These are phyloP conservation scores for Clivina fossor DNA, from an alignment of 2,888 invertebrate genomes.

Conservation along the genomic window DNA sequence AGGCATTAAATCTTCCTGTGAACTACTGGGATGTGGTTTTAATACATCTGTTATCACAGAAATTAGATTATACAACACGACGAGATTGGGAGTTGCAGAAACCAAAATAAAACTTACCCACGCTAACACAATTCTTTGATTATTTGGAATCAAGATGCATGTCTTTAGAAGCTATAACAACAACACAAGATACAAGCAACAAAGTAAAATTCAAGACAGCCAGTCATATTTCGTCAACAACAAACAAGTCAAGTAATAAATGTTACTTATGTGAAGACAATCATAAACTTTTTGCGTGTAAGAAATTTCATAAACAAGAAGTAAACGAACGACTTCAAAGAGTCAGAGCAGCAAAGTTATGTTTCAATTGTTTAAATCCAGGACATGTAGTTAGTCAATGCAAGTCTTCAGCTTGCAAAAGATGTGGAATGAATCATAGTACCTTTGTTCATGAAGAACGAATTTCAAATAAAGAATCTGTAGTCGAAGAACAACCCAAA, in stretches of 20 bases:
- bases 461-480: neutral
- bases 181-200: neutral
- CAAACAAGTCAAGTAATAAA: neutral
- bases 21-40: slow-evolving; percentile 22
- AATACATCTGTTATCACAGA: slow-evolving; percentile 1
- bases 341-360: slow-evolving; percentile 6
- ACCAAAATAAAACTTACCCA: slow-evolving; percentile 2
- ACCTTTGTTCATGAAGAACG: slow-evolving; percentile 4
- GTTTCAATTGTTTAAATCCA: slow-evolving; percentile 6
- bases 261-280: slow-evolving; percentile 15
- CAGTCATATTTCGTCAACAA: neutral
- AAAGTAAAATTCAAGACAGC: neutral
- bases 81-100: slow-evolving; percentile 19
- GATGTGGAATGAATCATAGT: slow-evolving; percentile 17
- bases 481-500: neutral
- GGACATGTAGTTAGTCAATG: neutral
- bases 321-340: slow-evolving; percentile 2
- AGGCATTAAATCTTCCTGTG: slow-evolving; percentile 2
- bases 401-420: slow-evolving; percentile 14
- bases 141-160: slow-evolving; percentile 1
- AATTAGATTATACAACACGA: slow-evolving; percentile 20
- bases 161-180: slow-evolving; percentile 3
- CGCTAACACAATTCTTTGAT: slow-evolving; percentile 9
- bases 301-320: slow-evolving; percentile 4
- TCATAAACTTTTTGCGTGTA: slow-evolving; percentile 23